Evolutionary conservation across 1,140 invertebrate genomes (phyloP), one percentile per base, ranked within the genome.

Genomic region (Oreohelix idahoensis): DNA sequence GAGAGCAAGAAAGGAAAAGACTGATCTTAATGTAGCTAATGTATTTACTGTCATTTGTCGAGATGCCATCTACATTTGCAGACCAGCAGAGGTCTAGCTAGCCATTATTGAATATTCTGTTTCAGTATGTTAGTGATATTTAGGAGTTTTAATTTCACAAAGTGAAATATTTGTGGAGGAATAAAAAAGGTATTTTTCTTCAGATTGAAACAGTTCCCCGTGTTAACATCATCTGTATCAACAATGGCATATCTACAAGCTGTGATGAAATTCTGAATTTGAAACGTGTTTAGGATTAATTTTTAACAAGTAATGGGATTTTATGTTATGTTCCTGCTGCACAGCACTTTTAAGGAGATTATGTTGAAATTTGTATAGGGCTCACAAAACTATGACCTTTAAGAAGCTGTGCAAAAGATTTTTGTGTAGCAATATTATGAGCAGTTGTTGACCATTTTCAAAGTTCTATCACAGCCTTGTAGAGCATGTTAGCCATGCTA

Each of bases 1-100:
- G 77, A 63, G 75, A 69, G 39, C 39, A 51, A 49, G 53, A 58
- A 58, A 58, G 53, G 53, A 58, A 23, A 58, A 58, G 63, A 66
- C 32, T 66, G 63, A 66, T 32, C 63, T 32, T 29, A 0, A 5
- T 66, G 63, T 66, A 66, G 63, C 23, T 35, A 66, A 66, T 66
- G 63, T 66, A 66, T n/a, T 66, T 66, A 32, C 20, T 66, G 5
- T 29, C 4, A 32, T 66, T 32, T 11, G 20, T 66, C 5, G 8
- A 32, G 63, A 35, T 13, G 5, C 29, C 29, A 32, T 66, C n/a
- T 66, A 23, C 32, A 66, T n/a, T n/a, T n/a, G n/a, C n/a, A n/a
- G n/a, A n/a, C n/a, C n/a, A n/a, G n/a, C 29, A 29, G 63, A 66
- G 29, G 17, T 66, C 63, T 66, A 66, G 63, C 63, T n/a, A 32